These are phyloP conservation scores for Pollicipes pollicipes DNA, from an alignment of 1,140 invertebrate genomes.

Conservation along the genomic window DNA sequence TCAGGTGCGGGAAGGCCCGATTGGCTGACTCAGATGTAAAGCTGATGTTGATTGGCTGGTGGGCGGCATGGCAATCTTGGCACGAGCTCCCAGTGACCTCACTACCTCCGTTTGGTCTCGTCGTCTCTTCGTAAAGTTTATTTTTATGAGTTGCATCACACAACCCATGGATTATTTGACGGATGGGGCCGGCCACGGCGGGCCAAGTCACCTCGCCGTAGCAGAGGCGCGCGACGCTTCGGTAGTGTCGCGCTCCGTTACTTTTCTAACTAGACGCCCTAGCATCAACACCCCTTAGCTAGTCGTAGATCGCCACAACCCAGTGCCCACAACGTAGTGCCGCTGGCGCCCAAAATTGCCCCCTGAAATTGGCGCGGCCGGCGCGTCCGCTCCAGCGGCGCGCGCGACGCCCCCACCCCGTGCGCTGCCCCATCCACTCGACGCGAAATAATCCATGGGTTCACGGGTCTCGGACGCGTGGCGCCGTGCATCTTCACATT, in stretches of 20 bases:
- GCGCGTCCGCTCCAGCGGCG: too few species aligned
- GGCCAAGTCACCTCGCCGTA: too few species aligned
- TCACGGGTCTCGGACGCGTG: neutral
- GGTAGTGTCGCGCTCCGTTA: neutral
- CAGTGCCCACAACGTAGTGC: neutral
- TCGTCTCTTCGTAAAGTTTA: conserved; percentile 13
- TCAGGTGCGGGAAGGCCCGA: neutral
- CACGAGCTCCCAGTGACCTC: conserved; percentile 18
- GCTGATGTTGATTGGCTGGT: conserved; percentile 13
- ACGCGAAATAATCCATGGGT: neutral
- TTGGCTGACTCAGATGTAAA: conserved; percentile 4
- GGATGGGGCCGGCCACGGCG: too few species aligned
- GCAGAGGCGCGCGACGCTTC: neutral
- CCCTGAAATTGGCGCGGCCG: neutral
- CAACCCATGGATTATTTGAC: neutral
- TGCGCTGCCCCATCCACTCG: neutral
- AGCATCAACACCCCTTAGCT: neutral
- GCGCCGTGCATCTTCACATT: conserved; percentile 26
- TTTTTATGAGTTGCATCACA: conserved; percentile 1
- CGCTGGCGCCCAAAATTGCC: neutral
- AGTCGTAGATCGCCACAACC: neutral
- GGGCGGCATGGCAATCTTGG: conserved; percentile 17
- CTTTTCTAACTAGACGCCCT: neutral
- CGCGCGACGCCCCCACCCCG: too few species aligned
- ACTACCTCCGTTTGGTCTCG: conserved; percentile 1